Percentiles rank a stretch among this genome's conserved stretches.
Evolutionary conservation across 2,888 invertebrate genomes (phyloP).

Genomic region (Heliconius cydno): DNA sequence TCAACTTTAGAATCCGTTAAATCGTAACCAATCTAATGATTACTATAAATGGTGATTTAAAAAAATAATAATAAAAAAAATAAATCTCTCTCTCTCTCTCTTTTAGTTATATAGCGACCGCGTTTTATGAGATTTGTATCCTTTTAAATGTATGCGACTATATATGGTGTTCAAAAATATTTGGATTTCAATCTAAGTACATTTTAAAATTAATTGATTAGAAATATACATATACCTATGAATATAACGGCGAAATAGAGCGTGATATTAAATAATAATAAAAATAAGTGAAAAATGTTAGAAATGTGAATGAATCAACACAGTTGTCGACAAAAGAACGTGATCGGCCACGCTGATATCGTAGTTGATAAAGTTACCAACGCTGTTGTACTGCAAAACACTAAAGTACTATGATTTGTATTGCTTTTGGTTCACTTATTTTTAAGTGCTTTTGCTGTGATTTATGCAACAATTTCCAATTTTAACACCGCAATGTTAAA

Average conservation of each 20-base stretch:
- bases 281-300: slow-evolving; percentile 45
- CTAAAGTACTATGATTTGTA: slow-evolving; percentile 19
- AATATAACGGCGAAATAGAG: slow-evolving; percentile 21
- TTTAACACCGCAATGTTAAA: neutral
- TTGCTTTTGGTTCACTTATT: slow-evolving; percentile 15
- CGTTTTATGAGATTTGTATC: neutral
- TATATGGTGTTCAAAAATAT: slow-evolving; percentile 1
- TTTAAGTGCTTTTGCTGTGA: neutral
- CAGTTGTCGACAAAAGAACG: slow-evolving; percentile 63
- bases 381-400: slow-evolving; percentile 31
- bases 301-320: slow-evolving; percentile 61
- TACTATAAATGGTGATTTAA: slow-evolving; percentile 9
- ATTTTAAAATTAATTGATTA: neutral
- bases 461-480: neutral
- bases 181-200: neutral
- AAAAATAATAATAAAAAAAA: too few species aligned
- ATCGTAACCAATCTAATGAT: slow-evolving; percentile 20
- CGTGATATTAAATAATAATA: slow-evolving; percentile 39
- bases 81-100: neutral
- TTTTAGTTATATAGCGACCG: neutral
- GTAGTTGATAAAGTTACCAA: slow-evolving; percentile 52
- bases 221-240: neutral
- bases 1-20: slow-evolving; percentile 25
- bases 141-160: neutral
- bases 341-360: slow-evolving; percentile 70